Evolutionary conservation across 2,888 invertebrate genomes (phyloP), one percentile per base, ranked within the genome.

Genomic region (Piscicola geometra): DNA sequence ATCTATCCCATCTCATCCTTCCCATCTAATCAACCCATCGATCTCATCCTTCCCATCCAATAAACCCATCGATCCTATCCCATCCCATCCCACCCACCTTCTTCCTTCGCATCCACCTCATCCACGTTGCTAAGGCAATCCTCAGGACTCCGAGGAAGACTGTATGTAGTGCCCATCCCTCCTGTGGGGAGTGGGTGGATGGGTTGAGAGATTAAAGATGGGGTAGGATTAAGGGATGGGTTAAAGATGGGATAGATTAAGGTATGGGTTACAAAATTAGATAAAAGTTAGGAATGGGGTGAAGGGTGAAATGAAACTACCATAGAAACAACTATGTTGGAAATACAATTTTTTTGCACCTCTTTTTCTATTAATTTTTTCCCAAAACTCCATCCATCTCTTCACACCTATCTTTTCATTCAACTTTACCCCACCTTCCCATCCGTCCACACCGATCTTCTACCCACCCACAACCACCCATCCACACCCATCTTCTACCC

Each of bases 101-200:
- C 71, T 15, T 77, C 78, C 36, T 64, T 33, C 21, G 60, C 81
- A 80, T 84, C 84, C 84, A 83, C 85, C 79, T 94, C 94, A 84
- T 94, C 94, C 88, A 93, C 92, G 83, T 91, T 91, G 77, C 91
- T 89, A 81, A 94, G 89, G 88, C 94, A 94, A 87, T 94, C 94
- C 85, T 94, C 93, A 3, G 94, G 93, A 75, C 94, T 94, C 86
- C 93, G 92, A 69, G 93, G 92, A 88, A 94, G 90, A 78, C 93
- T 93, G 87, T 93, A 94, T 80, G 90, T 90, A 83, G 89, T 90
- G 77, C 91, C 90, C 81, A 92, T 90, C 64, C 84, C 84, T 77
- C 85, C 85, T 85, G 80, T n/a, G n/a, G n/a, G n/a, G n/a, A n/a
- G n/a, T n/a, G n/a, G n/a, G n/a, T n/a, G n/a, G n/a, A n/a, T n/a